Percentiles rank a stretch among this genome's conserved stretches.
Conservation (phyloP, 2,888 invertebrate genomes). For the Gastracanthus pulcherrimus region DNA sequence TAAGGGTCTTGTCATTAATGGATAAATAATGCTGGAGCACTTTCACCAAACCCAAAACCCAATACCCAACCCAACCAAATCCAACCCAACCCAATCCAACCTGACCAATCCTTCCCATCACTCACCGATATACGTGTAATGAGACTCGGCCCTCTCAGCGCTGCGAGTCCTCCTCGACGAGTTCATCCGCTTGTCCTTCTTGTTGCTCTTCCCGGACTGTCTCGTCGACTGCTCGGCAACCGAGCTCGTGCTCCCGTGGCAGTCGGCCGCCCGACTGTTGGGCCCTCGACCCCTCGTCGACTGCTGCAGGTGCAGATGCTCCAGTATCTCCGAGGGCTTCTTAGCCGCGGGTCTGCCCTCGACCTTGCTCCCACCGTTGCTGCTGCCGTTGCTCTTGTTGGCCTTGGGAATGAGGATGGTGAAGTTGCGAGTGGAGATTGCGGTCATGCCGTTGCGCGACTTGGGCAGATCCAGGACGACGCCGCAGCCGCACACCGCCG, state of each 20-base stretch:
- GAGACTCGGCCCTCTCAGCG: conserved; percentile 72
- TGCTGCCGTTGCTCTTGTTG: not conserved
- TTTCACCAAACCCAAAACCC: too few relatives aligned
- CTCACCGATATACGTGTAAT: conserved; percentile 75
- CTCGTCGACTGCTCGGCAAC: conserved; percentile 61
- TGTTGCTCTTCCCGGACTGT: conserved; percentile 59
- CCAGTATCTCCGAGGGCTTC: conserved; percentile 59
- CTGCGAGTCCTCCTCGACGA: conserved; percentile 72
- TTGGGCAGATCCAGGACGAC: conserved; percentile 68
- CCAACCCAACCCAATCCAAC: not conserved
- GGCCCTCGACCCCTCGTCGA: conserved; percentile 62
- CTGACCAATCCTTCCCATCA: not conserved
- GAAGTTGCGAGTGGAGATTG: conserved; percentile 65
- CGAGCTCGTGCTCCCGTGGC: conserved; percentile 68
- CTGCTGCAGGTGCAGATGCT: too few relatives aligned
- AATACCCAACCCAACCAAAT: too few relatives aligned
- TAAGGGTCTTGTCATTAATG: too few relatives aligned
- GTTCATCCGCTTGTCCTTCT: conserved; percentile 70
- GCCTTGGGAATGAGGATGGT: conserved; percentile 68
- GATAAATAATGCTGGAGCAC: not conserved
- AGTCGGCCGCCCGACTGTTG: conserved; percentile 65
- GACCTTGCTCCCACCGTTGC: conserved; percentile 56
- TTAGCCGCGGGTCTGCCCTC: conserved; percentile 66
- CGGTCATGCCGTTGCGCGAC: conserved; percentile 64
- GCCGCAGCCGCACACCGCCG: conserved; percentile 71